phyloP scores from a whole-genome alignment of 2,113 vertebrate genomes.

The Trichomycterus rosablanca region DNA sequence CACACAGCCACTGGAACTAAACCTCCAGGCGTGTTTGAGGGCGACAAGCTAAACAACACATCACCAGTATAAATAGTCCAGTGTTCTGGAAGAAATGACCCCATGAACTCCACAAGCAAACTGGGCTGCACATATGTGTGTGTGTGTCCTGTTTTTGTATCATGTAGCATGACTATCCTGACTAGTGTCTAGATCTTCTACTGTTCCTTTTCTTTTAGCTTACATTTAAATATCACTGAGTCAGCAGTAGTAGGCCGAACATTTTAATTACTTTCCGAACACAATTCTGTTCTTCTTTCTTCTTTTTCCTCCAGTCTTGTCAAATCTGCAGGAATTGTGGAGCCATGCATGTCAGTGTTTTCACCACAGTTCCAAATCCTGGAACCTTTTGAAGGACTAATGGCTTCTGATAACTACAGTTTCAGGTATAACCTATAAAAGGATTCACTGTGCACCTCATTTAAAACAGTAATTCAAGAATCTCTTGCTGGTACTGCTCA shows the following conservation, averaged over 20 bases:
- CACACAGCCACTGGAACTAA: constrained; percentile 31
- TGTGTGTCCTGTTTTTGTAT: background rate
- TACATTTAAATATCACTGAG: background rate
- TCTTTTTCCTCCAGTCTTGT: background rate
- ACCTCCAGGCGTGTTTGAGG: constrained; percentile 67
- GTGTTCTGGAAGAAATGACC: constrained; percentile 62
- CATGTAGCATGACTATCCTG: constrained; percentile 18
- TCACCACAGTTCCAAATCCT: no score
- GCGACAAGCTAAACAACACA: constrained; percentile 75
- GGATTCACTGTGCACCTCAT: no score
- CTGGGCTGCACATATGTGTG: constrained; percentile 25
- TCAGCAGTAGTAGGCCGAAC: no score
- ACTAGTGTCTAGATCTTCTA: constrained; percentile 5
- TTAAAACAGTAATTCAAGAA: no score
- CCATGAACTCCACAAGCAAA: constrained; percentile 62
- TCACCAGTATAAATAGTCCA: constrained; percentile 71
- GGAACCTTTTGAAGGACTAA: no score
- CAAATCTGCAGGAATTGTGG: constrained; percentile 1
- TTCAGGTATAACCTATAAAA: no score
- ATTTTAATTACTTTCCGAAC: no score
- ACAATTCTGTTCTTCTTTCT: background rate
- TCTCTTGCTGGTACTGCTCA: no score
- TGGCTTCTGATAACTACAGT: no score
- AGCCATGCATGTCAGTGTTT: background rate
- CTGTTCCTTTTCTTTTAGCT: constrained; percentile 50